Evolutionary conservation across 1,140 invertebrate species (phyloP), one percentile per base, ranked within the genome.

Genomic region (Monochamus saltuarius): DNA sequence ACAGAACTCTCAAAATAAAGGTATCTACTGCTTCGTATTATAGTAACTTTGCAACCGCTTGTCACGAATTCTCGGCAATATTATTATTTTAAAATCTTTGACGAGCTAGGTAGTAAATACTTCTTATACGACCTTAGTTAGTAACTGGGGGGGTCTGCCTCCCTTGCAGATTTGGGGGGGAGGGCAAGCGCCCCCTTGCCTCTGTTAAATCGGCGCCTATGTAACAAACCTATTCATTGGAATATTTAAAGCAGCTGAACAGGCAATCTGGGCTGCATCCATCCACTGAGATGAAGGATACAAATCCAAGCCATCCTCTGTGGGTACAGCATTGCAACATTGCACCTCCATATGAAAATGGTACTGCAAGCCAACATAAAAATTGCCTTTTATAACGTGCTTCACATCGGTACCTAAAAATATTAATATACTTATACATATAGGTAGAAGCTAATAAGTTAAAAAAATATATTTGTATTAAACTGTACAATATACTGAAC

Each of bases 301-400:
- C 8, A 90, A 80, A 62, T 88, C 83, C 29, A 88, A 69, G 2
- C 63, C 64, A 75, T 88, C 85, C 75, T 89, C 88, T 37, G 77
- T 79, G 1, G 86, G 87, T 22, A 83, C 70, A 29, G 81, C 84
- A 29, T 87, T 77, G 67, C 84, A 84, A 3, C 78, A 81, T 43
- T 87, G 86, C 1, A 84, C 78, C 70, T 90, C 88, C 83, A 85
- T 85, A 7, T 79, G 77, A 37, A 77, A 84, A 64, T 86, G 84
- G 65, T 83, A 84, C 63, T 86, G 85, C 35, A 67, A 50, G 35
- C 74, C 74, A 16, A 77, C 60, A 16, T 78, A 63, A 22, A 53
- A 52, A n/a, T 49, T 45, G 8, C 60, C 60, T 8, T 42, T 22
- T 3, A 56, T 19, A 6, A 45, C 35, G 11, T 56, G 40, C n/a